Conservation (phyloP, 2,888 invertebrate species). For the Metellina segmentata region DNA sequence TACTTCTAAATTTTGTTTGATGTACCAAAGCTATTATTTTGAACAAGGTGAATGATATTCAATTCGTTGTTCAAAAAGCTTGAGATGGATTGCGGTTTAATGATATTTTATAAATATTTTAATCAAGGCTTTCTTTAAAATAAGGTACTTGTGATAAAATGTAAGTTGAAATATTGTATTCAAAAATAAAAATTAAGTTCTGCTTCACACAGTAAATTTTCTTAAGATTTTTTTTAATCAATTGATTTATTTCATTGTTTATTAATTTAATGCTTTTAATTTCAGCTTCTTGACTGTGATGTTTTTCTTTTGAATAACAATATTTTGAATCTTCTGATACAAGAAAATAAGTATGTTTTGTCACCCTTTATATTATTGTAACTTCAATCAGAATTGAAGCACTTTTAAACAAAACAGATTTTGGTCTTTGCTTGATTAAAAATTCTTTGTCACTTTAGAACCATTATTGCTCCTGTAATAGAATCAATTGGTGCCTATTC, state of each 20-base stretch:
- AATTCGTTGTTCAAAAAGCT: too few species aligned
- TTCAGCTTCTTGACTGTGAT: conserved; percentile 92
- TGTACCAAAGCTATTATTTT: too few species aligned
- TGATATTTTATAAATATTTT: too few species aligned
- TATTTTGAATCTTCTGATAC: conserved; percentile 66
- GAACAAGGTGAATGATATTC: too few species aligned
- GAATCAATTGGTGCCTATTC: conserved; percentile 93
- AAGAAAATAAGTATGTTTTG: conserved; percentile 73
- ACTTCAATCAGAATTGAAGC: not conserved
- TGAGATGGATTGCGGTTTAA: too few species aligned
- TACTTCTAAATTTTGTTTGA: too few species aligned
- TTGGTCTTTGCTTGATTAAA: not conserved
- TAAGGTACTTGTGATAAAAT: too few species aligned
- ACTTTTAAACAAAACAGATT: not conserved
- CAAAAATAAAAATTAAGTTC: too few species aligned
- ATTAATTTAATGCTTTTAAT: conserved; percentile 75
- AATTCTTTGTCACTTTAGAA: conserved; percentile 78
- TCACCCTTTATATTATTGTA: not conserved
- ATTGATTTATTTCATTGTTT: not conserved
- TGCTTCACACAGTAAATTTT: too few species aligned
- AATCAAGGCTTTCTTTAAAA: too few species aligned
- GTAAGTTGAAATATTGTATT: too few species aligned
- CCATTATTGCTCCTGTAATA: conserved; percentile 91
- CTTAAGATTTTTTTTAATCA: too few species aligned
- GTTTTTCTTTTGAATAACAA: conserved; percentile 84